Evolutionary conservation across 2,888 invertebrate genomes (phyloP), one percentile per base, ranked within the genome.

Genomic region (Patella caerulea): DNA sequence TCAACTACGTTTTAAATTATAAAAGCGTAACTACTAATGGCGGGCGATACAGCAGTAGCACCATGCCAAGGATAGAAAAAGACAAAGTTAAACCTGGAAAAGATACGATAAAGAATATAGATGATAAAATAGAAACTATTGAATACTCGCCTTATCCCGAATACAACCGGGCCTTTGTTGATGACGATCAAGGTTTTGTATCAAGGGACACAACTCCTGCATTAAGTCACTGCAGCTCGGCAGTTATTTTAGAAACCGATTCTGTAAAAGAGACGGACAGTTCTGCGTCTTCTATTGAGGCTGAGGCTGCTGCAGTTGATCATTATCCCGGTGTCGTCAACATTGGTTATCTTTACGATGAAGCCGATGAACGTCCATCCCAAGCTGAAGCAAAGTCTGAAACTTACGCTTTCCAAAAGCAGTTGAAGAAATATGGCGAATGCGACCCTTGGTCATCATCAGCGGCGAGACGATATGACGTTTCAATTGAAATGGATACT

Each of bases 1-100:
- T 87, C 72, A 83, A 85, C 72, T 87, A 87, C 74, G 83, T 87
- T 9, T 81, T 87, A 79, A 81, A 81, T 24, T 83, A 81, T 72
- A 74, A 86, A 24, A 81, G 79, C 3, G 19, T 24, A 24, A 65
- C 24, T 9, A 24, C 65, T 3, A 65, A 65, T 65, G 65, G 65
- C 3, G 24, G 65, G 14, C 24, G 24, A 12, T 65, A 65, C 24
- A 45, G 45, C 45, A 45, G 45, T 7, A 45, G 45, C 9, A 45
- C 9, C 45, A 45, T 9, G 9, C 9, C 45, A 9, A 45, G 45
- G 9, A 45, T 9, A 45, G 45, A 45, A 7, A 0, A 7, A 9
- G 45, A 45, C 45, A 45, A 45, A 45, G n/a, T 65, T 1, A 24
- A 24, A 65, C 4, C 24, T 11, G 65, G 24, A 4, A 65, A 19